Conservation (phyloP, 2,888 invertebrate species). For the Eurytoma adleriae region DNA sequence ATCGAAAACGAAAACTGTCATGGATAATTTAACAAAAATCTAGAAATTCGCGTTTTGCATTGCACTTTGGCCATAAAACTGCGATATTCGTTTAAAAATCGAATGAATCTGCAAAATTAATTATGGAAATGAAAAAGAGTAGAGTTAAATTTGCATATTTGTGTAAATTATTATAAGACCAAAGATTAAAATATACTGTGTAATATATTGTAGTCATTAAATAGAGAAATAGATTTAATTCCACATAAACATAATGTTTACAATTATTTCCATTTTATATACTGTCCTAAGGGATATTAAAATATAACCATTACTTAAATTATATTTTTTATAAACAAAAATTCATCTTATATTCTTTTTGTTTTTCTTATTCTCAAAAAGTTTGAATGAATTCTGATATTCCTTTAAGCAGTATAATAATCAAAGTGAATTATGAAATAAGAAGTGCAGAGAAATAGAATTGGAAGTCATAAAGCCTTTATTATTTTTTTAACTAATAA, state of each 20-base stretch:
- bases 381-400: background rate
- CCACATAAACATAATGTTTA: constrained; percentile 37
- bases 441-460: constrained; percentile 23
- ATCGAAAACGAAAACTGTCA: background rate
- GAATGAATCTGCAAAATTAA: constrained; percentile 46
- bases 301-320: background rate
- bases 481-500: constrained; percentile 57
- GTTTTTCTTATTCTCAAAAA: background rate
- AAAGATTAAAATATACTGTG: constrained; percentile 64
- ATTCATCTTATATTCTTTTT: background rate
- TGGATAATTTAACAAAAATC: background rate
- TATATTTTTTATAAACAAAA: background rate
- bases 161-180: constrained; percentile 62
- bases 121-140: constrained; percentile 41
- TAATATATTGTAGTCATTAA: constrained; percentile 60
- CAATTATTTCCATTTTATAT: no score
- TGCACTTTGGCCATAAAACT: constrained; percentile 21
- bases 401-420: background rate
- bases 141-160: constrained; percentile 56
- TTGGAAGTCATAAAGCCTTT: constrained; percentile 56
- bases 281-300: no score
- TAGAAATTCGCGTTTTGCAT: constrained; percentile 1
- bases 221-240: constrained; percentile 58
- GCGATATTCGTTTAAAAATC: constrained; percentile 55
- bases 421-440: background rate